Evolutionary conservation across 2,888 invertebrate species (phyloP), one percentile per base, ranked within the genome.

Genomic region (Euzophera pinguis): DNA sequence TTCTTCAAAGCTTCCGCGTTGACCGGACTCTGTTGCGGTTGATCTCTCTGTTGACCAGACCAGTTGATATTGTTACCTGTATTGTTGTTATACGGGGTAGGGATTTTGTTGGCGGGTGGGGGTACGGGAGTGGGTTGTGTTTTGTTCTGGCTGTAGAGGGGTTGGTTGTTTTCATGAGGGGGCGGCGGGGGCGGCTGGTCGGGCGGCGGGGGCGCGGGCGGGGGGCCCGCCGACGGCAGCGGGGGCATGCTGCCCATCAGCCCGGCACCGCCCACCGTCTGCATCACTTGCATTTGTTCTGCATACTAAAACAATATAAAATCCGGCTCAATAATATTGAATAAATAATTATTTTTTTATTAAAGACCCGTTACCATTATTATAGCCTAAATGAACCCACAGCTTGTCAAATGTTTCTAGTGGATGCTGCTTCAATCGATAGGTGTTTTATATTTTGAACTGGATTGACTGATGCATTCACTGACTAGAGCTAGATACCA

Each of bases 111-210:
- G 55, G 59, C 58, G 27, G 72, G 76, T n/a, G 69, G 63, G 17
- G 69, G 65, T 12, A 65, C 66, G n/a, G 74, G 66, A 10, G 64
- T 16, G 16, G 70, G 66, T 50, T 64, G 54, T 37, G 55, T 49
- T 6, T 54, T 56, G n/a, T 63, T 57, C 47, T 66, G 62, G 47
- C 65, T 73, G 64, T 71, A 87, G 3, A 85, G 73, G 0, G 86
- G 87, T 60, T 84, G 84, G 60, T 89, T 81, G 62, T 86, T 88
- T 58, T 90, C 88, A 57, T 86, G 83, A 2, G 87, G 85, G 9
- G 84, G 79, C 34, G 83, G 75, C 51, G 85, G 75, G 34, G 82
- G 64, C 37, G 89, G 77, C 58, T 74, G 59, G 22, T 72, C 74
- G 1, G 74, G 76, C 7, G 75, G 71, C 14, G 64, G 78, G 6